These are phyloP conservation scores for Drosophila ficusphila DNA, from an alignment of 1,140 invertebrate species.

Conservation along the genomic window DNA sequence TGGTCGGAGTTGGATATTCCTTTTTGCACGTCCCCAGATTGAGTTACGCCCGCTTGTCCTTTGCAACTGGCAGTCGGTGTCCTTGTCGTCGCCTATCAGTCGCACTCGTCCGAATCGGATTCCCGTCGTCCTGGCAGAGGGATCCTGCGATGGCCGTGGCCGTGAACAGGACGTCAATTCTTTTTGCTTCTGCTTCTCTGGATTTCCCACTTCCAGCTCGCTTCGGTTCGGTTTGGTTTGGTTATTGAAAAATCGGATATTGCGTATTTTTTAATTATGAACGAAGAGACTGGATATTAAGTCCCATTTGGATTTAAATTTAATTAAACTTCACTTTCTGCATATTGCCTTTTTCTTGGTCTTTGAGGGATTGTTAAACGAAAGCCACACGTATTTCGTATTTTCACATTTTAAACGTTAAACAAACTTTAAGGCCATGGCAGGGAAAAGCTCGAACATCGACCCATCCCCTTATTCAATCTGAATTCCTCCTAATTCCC, in stretches of 20 bases:
- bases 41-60: conserved; percentile 64
- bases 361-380: conserved; percentile 2
- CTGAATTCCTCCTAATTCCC: conserved; percentile 16
- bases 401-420: neutral
- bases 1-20: conserved; percentile 44
- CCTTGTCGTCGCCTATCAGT: conserved; percentile 56
- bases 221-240: conserved; percentile 30
- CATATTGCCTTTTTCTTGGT: neutral
- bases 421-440: conserved; percentile 24
- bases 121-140: conserved; percentile 12
- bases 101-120: conserved; percentile 34
- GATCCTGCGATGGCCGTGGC: conserved; percentile 21
- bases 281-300: conserved; percentile 50
- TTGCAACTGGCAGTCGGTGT: conserved; percentile 34
- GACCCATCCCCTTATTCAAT: neutral
- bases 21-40: conserved; percentile 69
- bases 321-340: conserved; percentile 50
- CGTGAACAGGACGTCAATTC: conserved; percentile 24
- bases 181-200: conserved; percentile 1
- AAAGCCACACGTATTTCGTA: conserved; percentile 5
- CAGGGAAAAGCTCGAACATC: neutral
- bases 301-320: conserved; percentile 58
- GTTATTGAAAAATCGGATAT: conserved; percentile 74
- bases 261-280: conserved; percentile 73
- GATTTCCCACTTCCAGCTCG: neutral